Conservation (phyloP, 2,113 vertebrate genomes). For the Uria lomvia region DNA sequence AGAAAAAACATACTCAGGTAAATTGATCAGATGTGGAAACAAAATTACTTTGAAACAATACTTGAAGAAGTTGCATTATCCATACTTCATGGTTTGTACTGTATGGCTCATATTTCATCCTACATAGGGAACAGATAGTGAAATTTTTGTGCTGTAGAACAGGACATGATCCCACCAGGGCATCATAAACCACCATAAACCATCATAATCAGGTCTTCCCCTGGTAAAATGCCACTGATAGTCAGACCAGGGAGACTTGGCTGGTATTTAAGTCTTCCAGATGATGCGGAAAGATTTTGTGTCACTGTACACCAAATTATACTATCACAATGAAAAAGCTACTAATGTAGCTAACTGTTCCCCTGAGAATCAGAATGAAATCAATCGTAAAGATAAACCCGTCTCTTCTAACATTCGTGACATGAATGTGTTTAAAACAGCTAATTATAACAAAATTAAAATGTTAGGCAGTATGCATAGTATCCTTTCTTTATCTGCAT, state of each 20-base stretch:
- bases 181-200: neutral
- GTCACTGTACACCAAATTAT: neutral
- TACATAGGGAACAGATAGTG: neutral
- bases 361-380: neutral
- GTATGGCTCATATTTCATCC: neutral
- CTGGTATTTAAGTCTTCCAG: neutral
- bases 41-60: neutral
- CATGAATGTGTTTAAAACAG: neutral
- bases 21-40: neutral
- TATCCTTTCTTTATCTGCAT: conserved; percentile 16
- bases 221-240: neutral
- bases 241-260: neutral
- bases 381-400: neutral
- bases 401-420: neutral
- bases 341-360: neutral
- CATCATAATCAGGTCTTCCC: neutral
- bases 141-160: neutral
- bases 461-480: neutral
- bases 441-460: neutral
- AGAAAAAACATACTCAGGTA: neutral
- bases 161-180: neutral
- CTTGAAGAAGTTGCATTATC: neutral
- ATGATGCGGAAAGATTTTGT: neutral
- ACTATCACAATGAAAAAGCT: neutral
- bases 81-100: neutral